Conservation (phyloP, 2,113 vertebrate genomes). For the Catagonus wagneri region DNA sequence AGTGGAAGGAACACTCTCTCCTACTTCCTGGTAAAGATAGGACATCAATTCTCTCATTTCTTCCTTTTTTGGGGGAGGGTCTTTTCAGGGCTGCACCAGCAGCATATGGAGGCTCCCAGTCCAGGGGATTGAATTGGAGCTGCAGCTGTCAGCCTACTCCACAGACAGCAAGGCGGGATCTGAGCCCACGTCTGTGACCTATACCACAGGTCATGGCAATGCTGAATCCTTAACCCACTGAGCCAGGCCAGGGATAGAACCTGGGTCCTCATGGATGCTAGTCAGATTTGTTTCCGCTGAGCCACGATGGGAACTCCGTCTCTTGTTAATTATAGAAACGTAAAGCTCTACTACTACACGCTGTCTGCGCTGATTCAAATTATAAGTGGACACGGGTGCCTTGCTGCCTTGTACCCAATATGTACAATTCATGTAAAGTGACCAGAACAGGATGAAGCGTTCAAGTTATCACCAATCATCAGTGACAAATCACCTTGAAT, state of each 20-base stretch:
- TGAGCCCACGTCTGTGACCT: too few relatives aligned
- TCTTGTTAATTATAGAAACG: neutral
- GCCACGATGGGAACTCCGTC: neutral
- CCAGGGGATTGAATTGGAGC: too few relatives aligned
- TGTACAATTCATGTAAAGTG: neutral
- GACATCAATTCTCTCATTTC: slow-evolving; percentile 44
- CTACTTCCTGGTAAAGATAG: neutral
- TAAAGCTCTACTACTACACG: neutral
- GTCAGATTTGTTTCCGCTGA: too few relatives aligned
- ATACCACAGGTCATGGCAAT: too few relatives aligned
- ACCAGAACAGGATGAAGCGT: neutral
- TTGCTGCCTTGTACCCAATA: neutral
- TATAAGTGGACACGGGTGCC: neutral
- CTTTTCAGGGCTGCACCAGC: too few relatives aligned
- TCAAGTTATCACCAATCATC: neutral
- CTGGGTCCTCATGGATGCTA: too few relatives aligned
- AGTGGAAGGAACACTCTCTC: neutral
- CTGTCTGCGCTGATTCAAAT: neutral
- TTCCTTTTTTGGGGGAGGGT: too few relatives aligned
- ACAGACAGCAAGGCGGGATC: too few relatives aligned
- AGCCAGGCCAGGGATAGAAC: too few relatives aligned
- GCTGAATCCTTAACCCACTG: too few relatives aligned
- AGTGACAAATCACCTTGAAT: neutral
- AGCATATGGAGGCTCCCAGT: too few relatives aligned
- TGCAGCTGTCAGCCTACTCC: too few relatives aligned